Conservation (phyloP, 2,888 invertebrate species). For the Cyclophora punctaria region DNA sequence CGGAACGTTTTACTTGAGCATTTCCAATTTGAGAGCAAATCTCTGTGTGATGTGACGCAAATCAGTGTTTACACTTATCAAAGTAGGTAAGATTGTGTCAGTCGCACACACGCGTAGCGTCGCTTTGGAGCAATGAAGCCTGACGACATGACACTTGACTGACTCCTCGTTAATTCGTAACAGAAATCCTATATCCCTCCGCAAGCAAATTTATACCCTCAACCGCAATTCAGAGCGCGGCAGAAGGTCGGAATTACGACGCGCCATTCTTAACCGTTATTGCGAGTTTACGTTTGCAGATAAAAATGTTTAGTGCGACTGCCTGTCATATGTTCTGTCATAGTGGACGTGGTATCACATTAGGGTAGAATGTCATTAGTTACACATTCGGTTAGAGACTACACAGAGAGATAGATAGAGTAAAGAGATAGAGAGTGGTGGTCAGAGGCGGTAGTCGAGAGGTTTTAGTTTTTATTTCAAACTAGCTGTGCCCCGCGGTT, state of each 20-base stretch:
- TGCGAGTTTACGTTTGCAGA: constrained; percentile 50
- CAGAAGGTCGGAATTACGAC: constrained; percentile 33
- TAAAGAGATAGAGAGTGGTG: too few species aligned
- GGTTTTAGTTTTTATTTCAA: too few species aligned
- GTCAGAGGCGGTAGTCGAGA: too few species aligned
- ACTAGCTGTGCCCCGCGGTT: too few species aligned
- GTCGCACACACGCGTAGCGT: constrained; percentile 36
- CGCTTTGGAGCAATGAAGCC: constrained; percentile 42
- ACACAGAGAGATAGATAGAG: too few species aligned
- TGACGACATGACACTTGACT: constrained; percentile 57
- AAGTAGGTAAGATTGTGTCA: constrained; percentile 32
- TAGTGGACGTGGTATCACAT: constrained; percentile 16
- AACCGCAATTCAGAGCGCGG: constrained; percentile 30
- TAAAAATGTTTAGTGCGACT: constrained; percentile 46
- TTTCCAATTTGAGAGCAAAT: constrained; percentile 12
- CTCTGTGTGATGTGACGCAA: constrained; percentile 16
- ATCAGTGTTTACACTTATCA: constrained; percentile 37
- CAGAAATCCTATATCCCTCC: constrained; percentile 41
- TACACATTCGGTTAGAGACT: too few species aligned
- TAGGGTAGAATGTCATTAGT: too few species aligned
- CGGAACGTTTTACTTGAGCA: not conserved
- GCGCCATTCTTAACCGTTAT: constrained; percentile 36
- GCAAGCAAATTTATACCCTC: constrained; percentile 36
- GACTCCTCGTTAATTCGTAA: constrained; percentile 67
- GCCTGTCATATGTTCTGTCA: too few species aligned